phyloP scores from a whole-genome alignment of 2,113 vertebrate genomes.

The Calyptommatus sinebrachiatus region DNA sequence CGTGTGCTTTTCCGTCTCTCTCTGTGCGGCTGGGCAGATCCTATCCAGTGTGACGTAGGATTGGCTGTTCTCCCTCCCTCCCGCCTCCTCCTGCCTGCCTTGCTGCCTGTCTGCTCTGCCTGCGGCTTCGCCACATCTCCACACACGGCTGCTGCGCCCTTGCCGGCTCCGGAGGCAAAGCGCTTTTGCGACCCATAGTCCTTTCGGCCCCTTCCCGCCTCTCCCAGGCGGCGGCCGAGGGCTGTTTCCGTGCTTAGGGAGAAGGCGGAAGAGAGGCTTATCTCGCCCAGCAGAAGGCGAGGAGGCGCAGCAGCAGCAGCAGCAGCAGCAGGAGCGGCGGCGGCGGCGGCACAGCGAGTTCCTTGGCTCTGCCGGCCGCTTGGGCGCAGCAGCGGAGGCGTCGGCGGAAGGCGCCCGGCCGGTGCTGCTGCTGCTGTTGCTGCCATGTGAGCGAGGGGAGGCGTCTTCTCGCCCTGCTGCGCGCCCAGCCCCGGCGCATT shows the following conservation, averaged over 20 bases:
- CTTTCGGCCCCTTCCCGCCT: neutral
- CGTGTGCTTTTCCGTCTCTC: neutral
- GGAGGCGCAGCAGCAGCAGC: neutral
- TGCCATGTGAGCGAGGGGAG: neutral
- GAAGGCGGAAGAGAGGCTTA: neutral
- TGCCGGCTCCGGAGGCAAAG: neutral
- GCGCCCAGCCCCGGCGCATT: too few species aligned
- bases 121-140: too few species aligned
- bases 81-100: neutral
- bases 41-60: neutral
- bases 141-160: neutral
- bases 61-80: neutral
- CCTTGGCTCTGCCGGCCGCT: neutral
- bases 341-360: neutral
- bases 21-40: slow-evolving; percentile 15
- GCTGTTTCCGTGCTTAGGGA: neutral
- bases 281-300: neutral
- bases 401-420: neutral
- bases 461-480: neutral
- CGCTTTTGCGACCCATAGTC: neutral
- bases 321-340: too few species aligned
- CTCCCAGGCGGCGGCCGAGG: neutral
- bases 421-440: neutral
- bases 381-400: too few species aligned
- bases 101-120: neutral